phyloP scores from a whole-genome alignment of 2,797 vertebrate genomes.

The Onychomys leucogaster region DNA sequence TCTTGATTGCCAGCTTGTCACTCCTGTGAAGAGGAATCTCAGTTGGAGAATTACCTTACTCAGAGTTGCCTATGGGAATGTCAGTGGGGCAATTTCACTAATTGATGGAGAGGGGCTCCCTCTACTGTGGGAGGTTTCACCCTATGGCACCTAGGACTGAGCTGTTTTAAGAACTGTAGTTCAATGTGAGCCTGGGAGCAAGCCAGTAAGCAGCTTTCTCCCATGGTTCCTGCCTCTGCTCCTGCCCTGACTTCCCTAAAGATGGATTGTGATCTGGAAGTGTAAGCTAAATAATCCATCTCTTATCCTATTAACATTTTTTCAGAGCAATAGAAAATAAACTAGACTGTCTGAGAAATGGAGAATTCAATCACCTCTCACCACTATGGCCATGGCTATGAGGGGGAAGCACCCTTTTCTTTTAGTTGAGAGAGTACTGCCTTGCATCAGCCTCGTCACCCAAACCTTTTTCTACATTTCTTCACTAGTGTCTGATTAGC shows the following conservation, averaged over 20 bases:
- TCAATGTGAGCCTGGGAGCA: background rate
- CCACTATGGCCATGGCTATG: background rate
- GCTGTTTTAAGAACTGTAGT: background rate
- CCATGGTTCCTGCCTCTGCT: background rate
- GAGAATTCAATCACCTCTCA: background rate
- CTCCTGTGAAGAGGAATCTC: background rate
- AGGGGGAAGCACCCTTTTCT: background rate
- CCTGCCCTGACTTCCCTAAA: background rate
- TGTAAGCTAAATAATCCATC: background rate
- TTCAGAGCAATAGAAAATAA: too few species aligned
- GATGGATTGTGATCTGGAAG: background rate
- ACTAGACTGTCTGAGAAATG: background rate
- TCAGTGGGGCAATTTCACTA: background rate
- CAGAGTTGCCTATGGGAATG: background rate
- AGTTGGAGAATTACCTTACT: background rate
- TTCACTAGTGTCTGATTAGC: background rate
- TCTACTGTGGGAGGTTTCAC: background rate
- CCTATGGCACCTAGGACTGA: background rate
- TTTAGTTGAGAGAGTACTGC: background rate
- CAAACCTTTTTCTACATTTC: background rate
- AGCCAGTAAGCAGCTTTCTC: background rate
- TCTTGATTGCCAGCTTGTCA: background rate
- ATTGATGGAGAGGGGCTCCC: background rate
- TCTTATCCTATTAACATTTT: background rate
- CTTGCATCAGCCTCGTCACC: background rate